A percentile compares a stretch with the other conserved stretches of the same genome.
Conservation (phyloP, 2,113 vertebrate genomes). For the Crotalus tigris region DNA sequence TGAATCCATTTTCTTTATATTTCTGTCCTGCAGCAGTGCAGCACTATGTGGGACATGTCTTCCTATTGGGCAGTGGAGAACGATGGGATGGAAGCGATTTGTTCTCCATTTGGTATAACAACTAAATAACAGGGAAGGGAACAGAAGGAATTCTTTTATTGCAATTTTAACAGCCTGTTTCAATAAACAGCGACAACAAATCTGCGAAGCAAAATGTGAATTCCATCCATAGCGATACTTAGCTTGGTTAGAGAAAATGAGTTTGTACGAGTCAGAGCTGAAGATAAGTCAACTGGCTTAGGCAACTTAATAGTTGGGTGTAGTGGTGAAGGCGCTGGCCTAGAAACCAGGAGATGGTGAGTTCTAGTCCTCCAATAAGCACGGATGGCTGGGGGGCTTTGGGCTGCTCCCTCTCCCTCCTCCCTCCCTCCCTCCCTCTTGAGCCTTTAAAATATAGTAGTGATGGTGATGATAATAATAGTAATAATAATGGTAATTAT, state of each 20-base stretch:
- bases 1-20: background rate
- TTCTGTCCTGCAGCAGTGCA: background rate
- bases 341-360: background rate
- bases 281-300: background rate
- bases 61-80: background rate
- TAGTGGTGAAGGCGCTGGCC: background rate
- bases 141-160: background rate
- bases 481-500: background rate
- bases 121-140: background rate
- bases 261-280: background rate
- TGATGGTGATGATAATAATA: background rate
- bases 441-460: background rate
- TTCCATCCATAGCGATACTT: background rate
- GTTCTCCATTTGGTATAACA: background rate
- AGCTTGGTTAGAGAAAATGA: background rate
- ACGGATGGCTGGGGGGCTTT: background rate
- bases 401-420: background rate
- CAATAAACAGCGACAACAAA: background rate
- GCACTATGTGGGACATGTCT: background rate
- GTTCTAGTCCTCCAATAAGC: background rate
- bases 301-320: background rate
- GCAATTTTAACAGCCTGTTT: background rate
- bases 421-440: too few species aligned
- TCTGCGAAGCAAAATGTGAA: background rate
- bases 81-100: background rate